Percentiles rank a stretch among this genome's conserved stretches.
These are phyloP conservation scores for Tetraneura akinire DNA, from an alignment of 1,140 invertebrate species.

Conservation along the genomic window DNA sequence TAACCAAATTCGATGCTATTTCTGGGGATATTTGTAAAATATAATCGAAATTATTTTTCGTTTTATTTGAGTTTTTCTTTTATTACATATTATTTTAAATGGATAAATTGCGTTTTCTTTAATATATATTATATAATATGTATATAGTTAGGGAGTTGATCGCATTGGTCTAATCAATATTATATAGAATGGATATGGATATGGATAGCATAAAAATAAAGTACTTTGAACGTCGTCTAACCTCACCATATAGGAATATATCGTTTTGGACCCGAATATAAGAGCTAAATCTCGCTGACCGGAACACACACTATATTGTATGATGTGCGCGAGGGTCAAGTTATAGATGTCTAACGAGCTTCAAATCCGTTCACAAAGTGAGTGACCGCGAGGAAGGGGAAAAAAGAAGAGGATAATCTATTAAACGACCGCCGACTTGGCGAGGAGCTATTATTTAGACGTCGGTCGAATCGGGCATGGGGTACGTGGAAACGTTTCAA, in stretches of 20 bases:
- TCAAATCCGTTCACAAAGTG: conserved; percentile 47
- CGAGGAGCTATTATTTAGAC: conserved; percentile 25
- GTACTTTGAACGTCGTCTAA: not conserved
- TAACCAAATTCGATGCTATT: too few species aligned
- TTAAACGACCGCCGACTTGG: conserved; percentile 17
- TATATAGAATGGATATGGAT: too few species aligned
- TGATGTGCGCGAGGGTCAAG: conserved; percentile 24
- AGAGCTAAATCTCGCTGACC: conserved; percentile 6
- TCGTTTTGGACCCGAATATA: not conserved
- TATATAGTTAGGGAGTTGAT: too few species aligned
- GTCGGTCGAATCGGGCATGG: not conserved
- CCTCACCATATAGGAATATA: not conserved
- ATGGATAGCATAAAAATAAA: conserved; percentile 6
- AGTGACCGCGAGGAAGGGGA: not conserved
- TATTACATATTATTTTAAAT: too few species aligned
- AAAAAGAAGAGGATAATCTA: conserved; percentile 42
- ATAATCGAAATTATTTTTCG: too few species aligned
- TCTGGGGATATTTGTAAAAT: too few species aligned
- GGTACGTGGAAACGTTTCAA: conserved; percentile 11
- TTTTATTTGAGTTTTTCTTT: too few species aligned
- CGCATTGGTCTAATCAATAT: too few species aligned
- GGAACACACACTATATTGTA: not conserved
- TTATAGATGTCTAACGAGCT: conserved; percentile 39
- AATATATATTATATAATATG: too few species aligned
- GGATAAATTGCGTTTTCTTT: too few species aligned